Percentiles rank a stretch among this genome's conserved stretches.
Evolutionary conservation across 2,888 invertebrate genomes (phyloP).

Genomic region (Pogonocherus hispidulus): DNA sequence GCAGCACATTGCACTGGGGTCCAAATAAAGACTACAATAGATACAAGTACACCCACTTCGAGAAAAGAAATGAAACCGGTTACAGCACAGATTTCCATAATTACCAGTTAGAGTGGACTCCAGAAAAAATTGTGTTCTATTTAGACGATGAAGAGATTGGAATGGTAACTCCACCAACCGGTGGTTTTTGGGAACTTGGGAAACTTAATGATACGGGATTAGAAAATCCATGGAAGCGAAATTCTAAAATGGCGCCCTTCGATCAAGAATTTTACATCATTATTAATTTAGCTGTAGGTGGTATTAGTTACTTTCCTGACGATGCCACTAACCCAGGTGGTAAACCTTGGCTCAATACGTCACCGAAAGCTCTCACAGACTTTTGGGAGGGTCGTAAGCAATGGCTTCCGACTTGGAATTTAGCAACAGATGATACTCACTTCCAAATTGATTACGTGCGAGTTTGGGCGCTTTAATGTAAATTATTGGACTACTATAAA

Average conservation of each 20-base stretch:
- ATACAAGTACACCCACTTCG: conserved; percentile 69
- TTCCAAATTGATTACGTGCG: conserved; percentile 77
- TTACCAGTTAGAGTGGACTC: conserved; percentile 79
- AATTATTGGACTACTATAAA: no score
- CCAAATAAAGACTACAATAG: conserved; percentile 72
- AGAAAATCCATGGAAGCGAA: conserved; percentile 73
- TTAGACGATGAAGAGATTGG: conserved; percentile 72
- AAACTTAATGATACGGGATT: conserved; percentile 70
- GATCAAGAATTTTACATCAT: conserved; percentile 78
- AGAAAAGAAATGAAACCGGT: conserved; percentile 63
- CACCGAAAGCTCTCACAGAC: conserved; percentile 68
- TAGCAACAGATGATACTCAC: conserved; percentile 69
- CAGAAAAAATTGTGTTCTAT: conserved; percentile 69
- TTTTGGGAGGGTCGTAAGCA: conserved; percentile 73
- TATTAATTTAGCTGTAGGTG: conserved; percentile 72
- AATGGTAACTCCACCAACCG: conserved; percentile 69
- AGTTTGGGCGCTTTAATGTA: conserved; percentile 70
- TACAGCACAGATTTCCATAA: conserved; percentile 74
- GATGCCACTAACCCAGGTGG: conserved; percentile 71
- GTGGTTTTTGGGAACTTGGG: conserved; percentile 79
- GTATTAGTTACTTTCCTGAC: conserved; percentile 77
- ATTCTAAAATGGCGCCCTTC: conserved; percentile 76
- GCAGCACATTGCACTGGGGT: conserved; percentile 78
- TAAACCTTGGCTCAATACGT: conserved; percentile 74
- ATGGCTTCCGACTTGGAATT: conserved; percentile 74